Percentiles rank a stretch among this genome's conserved stretches.
Evolutionary conservation across 2,888 invertebrate genomes (phyloP).

Genomic region (Hirtodrosophila cameraria): DNA sequence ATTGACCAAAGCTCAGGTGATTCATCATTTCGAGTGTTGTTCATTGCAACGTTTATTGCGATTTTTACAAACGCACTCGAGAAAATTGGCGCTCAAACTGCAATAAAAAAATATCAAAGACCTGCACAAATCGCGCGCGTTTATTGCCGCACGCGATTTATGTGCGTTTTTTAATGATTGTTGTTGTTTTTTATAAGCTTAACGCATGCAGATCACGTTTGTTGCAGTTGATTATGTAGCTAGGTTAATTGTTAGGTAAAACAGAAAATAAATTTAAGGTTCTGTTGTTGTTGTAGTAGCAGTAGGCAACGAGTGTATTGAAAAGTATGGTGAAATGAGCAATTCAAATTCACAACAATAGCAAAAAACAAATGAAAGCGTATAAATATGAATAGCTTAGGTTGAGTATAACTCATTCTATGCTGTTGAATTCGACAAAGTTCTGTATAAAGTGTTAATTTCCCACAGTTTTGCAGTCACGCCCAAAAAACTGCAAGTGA

Average conservation of each 20-base stretch:
- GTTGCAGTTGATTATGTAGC: not conserved
- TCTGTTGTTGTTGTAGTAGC: too few relatives aligned
- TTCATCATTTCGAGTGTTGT: slow-evolving; percentile 83
- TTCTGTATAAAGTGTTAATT: not conserved
- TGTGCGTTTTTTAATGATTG: slow-evolving; percentile 8
- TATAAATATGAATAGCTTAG: too few relatives aligned
- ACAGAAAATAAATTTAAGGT: too few relatives aligned
- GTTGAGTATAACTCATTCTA: too few relatives aligned
- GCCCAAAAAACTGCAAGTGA: slow-evolving; percentile 51
- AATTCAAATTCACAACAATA: too few relatives aligned
- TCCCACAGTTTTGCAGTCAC: slow-evolving; percentile 6
- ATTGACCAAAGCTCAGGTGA: slow-evolving; percentile 76
- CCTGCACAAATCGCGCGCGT: slow-evolving; percentile 12
- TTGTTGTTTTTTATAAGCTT: not conserved
- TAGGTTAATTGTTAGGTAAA: too few relatives aligned
- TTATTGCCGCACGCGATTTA: slow-evolving; percentile 33
- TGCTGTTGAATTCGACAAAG: not conserved
- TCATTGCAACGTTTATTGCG: slow-evolving; percentile 83
- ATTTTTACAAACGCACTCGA: slow-evolving; percentile 82
- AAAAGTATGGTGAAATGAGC: too few relatives aligned
- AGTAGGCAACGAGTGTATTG: too few relatives aligned
- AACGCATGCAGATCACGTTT: slow-evolving; percentile 18
- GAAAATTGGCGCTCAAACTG: slow-evolving; percentile 18
- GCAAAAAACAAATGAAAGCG: too few relatives aligned
- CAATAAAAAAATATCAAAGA: not conserved